Evolutionary conservation across 2,113 vertebrate genomes (phyloP), one percentile per base, ranked within the genome.

Genomic region (Plectropomus leopardus): DNA sequence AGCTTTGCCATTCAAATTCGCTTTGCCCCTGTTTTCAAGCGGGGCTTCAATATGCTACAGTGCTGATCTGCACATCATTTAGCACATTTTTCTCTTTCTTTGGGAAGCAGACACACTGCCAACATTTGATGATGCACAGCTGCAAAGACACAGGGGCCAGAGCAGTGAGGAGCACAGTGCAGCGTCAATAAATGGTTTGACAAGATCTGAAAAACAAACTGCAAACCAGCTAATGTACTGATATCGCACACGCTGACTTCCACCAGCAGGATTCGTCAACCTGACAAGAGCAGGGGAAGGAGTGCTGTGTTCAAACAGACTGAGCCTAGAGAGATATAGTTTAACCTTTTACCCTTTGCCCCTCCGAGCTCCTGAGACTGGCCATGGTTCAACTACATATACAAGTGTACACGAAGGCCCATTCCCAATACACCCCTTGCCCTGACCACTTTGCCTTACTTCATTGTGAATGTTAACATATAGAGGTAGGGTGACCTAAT

Each of bases 41-140:
- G 14, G 48, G 40, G 65, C 44, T 85, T 86, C 63, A 83, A 77
- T 79, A 83, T 32, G 47, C 61, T 44, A 24, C 76, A 71, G 51
- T 7, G 54, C 42, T 64, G 58, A 83, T 92, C 90, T 93, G 82
- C 80, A 90, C 78, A 86, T 84, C 66, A 76, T 79, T 87, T 61
- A 53, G 42, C 40, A n/a, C 14, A 3, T 53, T 70, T 26, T 23
- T 57, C 1, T 21, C 28, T 44, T 69, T 67, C 40, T 70, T 6
- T 19, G n/a, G 1, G 23, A n/a, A 57, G 36, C 40, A 53, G 13
- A 70, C 47, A 51, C 21, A 36, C 30, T 89, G 84, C 83, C 79
- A 90, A 77, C 44, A 80, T 89, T 84, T 89, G 80, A 91, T 87
- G 81, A 84, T 40, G 60, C 53, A 85, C 92, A 92, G 93, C 90